Percentiles rank a stretch among this genome's conserved stretches.
These are phyloP conservation scores for Verasper variegatus DNA, from an alignment of 2,113 vertebrate genomes.

Conservation along the genomic window DNA sequence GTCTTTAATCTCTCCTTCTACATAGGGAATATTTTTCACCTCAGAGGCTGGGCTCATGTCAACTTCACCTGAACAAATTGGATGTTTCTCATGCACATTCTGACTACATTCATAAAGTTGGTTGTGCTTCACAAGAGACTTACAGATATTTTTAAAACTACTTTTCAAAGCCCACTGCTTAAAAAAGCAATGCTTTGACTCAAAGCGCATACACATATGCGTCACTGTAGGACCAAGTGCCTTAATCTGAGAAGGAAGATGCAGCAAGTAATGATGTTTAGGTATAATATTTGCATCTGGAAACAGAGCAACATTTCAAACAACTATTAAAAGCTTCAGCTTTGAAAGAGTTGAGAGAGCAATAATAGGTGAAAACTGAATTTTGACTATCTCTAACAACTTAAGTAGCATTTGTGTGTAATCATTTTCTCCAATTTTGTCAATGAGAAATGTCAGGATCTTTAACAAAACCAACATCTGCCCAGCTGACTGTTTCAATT, in stretches of 20 bases:
- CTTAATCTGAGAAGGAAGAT: neutral
- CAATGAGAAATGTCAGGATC: slow-evolving; percentile 19
- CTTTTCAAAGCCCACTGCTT: neutral
- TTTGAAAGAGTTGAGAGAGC: slow-evolving; percentile 10
- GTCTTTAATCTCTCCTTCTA: neutral
- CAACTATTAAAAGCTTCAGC: slow-evolving; percentile 1
- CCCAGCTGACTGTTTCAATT: slow-evolving; percentile 21
- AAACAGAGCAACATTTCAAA: no score
- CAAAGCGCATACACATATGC: neutral
- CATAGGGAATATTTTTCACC: neutral
- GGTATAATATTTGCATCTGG: neutral
- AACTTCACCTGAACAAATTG: slow-evolving; percentile 1
- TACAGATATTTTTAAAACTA: neutral
- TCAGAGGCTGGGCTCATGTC: neutral
- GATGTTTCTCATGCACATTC: neutral
- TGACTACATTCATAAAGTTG: neutral
- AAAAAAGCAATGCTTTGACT: neutral
- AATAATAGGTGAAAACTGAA: slow-evolving; percentile 24
- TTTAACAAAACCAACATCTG: slow-evolving; percentile 23
- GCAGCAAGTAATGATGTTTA: neutral
- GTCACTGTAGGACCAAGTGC: neutral
- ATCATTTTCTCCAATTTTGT: slow-evolving; percentile 13
- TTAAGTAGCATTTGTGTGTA: neutral
- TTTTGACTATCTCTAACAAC: slow-evolving; percentile 16
- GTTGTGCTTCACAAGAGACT: neutral